These are phyloP conservation scores for Synergus gifuensis DNA, from an alignment of 2,888 invertebrate genomes.

Conservation along the genomic window DNA sequence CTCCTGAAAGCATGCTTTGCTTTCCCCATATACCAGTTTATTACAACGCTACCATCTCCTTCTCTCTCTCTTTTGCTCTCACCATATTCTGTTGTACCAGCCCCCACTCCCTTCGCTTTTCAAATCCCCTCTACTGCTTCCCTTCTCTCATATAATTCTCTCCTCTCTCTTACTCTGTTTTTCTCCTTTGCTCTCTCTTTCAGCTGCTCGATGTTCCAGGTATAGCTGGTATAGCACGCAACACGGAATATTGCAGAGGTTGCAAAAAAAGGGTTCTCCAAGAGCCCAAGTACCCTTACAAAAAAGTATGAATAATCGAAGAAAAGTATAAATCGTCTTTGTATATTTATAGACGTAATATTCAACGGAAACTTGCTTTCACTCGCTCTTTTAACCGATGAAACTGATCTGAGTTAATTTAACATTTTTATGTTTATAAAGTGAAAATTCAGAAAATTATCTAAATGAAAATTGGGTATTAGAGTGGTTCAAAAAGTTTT, in stretches of 20 bases:
- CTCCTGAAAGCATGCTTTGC: background rate
- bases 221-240: background rate
- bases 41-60: background rate
- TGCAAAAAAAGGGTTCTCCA: background rate
- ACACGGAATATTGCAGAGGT: background rate
- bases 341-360: too few relatives aligned
- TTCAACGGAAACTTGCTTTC: too few relatives aligned
- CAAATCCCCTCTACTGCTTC: background rate
- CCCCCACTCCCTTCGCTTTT: background rate
- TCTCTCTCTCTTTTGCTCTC: background rate
- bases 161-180: background rate
- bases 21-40: background rate
- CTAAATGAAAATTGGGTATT: too few relatives aligned
- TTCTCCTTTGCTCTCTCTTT: background rate
- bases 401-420: too few relatives aligned
- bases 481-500: too few relatives aligned
- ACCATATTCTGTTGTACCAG: background rate
- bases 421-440: too few relatives aligned
- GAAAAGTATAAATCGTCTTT: background rate
- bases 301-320: background rate
- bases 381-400: too few relatives aligned
- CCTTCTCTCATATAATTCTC: background rate
- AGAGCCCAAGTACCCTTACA: background rate
- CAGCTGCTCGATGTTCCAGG: background rate
- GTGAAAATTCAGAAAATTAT: too few relatives aligned